phyloP scores from a whole-genome alignment of 1,140 invertebrate species.

The Patella vulgata region DNA sequence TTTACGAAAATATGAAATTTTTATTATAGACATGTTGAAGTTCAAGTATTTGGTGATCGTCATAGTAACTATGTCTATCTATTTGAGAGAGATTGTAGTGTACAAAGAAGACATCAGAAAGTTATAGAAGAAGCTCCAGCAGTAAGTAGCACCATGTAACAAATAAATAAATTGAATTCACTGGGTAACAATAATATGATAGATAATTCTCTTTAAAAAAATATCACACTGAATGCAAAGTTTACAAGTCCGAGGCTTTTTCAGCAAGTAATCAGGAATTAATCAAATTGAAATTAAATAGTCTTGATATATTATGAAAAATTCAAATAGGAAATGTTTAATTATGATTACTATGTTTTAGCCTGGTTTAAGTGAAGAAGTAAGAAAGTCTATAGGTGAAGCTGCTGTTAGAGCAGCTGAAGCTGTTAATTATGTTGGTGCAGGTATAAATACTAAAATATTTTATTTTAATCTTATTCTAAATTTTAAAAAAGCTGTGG shows the following conservation, averaged over 20 bases:
- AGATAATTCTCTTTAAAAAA: not conserved
- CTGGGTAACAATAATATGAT: too few relatives aligned
- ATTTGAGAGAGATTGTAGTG: constrained; percentile 94
- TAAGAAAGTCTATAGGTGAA: constrained; percentile 81
- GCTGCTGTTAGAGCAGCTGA: constrained; percentile 90
- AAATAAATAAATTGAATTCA: constrained; percentile 5
- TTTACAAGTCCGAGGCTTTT: too few relatives aligned
- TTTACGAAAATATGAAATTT: too few relatives aligned
- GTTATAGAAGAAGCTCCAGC: constrained; percentile 98
- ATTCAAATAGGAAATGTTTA: too few relatives aligned
- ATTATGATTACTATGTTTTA: constrained; percentile 39
- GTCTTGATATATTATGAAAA: too few relatives aligned
- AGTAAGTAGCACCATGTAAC: constrained; percentile 36
- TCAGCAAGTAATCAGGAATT: not conserved
- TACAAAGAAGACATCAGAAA: constrained; percentile 97
- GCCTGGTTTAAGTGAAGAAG: constrained; percentile 82
- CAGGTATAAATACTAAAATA: too few relatives aligned
- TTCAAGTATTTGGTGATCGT: constrained; percentile 77
- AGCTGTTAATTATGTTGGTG: constrained; percentile 93
- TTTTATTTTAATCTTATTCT: not conserved
- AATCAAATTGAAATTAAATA: too few relatives aligned
- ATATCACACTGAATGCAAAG: not conserved
- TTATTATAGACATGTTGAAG: constrained; percentile 84
- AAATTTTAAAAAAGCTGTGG: not conserved
- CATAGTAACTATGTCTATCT: constrained; percentile 78